phyloP scores from a whole-genome alignment of 2,888 invertebrate species.

The Nomada ruficornis region DNA sequence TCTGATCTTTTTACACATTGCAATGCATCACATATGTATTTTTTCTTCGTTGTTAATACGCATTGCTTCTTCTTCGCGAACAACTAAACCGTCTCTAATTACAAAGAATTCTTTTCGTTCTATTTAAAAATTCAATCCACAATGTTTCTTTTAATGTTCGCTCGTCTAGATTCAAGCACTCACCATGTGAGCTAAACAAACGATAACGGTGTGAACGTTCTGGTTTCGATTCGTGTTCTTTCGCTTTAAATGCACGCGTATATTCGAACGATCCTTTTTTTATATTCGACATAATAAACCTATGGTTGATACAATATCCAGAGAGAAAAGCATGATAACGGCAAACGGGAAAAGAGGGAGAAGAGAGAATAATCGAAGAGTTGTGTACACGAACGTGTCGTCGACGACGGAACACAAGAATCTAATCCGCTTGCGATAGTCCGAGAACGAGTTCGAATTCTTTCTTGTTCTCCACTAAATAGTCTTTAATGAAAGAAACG shows the following conservation, averaged over 20 bases:
- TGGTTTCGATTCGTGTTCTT: conserved; percentile 54
- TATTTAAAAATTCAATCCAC: neutral
- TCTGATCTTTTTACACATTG: conserved; percentile 17
- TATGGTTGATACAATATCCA: conserved; percentile 13
- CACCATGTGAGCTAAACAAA: conserved; percentile 57
- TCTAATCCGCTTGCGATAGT: conserved; percentile 40
- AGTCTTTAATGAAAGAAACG: neutral
- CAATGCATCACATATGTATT: neutral
- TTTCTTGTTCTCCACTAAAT: neutral
- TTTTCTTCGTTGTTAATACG: neutral
- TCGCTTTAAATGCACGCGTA: conserved; percentile 60
- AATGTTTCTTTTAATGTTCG: neutral
- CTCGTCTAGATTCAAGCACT: conserved; percentile 51
- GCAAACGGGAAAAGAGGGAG: neutral
- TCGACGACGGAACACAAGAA: conserved; percentile 31
- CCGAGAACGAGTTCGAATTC: neutral
- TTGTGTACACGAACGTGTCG: conserved; percentile 35
- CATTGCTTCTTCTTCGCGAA: neutral
- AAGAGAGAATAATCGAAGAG: neutral
- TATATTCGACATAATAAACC: conserved; percentile 31
- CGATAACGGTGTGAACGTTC: conserved; percentile 42
- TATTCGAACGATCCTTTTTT: conserved; percentile 54
- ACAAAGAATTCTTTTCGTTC: neutral
- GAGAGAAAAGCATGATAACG: conserved; percentile 8
- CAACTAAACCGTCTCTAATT: neutral